Conservation (phyloP, 2,113 vertebrate species). For the Azemiops feae region DNA sequence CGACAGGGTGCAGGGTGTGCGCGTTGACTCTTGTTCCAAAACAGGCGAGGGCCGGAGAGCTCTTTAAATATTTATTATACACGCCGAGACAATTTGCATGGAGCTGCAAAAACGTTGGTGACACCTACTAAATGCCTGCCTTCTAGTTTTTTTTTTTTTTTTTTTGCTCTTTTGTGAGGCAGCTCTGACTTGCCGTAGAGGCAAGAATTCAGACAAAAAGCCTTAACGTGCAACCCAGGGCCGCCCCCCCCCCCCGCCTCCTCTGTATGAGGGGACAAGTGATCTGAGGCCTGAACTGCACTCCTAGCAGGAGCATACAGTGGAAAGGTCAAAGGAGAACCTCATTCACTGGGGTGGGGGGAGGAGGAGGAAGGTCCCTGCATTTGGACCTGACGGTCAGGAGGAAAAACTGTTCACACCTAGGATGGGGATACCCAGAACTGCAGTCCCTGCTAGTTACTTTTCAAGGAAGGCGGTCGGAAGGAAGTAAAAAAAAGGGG, state of each 20-base stretch:
- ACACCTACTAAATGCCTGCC: conserved; percentile 41
- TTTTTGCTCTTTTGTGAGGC: conserved; percentile 17
- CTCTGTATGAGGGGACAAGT: not conserved
- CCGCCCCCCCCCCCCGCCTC: no score
- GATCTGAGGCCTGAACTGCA: conserved; percentile 10
- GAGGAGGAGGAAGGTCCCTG: conserved; percentile 27
- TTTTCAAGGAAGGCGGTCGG: conserved; percentile 39
- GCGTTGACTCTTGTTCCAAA: conserved; percentile 62
- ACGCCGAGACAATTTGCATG: conserved; percentile 18
- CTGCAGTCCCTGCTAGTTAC: conserved; percentile 28
- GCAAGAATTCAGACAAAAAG: not conserved
- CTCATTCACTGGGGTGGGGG: conserved; percentile 17
- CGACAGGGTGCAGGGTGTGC: conserved; percentile 60
- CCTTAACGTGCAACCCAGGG: not conserved
- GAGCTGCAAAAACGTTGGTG: conserved; percentile 39
- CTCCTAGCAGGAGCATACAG: conserved; percentile 20
- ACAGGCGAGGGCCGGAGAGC: conserved; percentile 13
- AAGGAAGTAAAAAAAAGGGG: conserved; percentile 5
- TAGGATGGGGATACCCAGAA: conserved; percentile 28
- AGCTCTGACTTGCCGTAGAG: conserved; percentile 22
- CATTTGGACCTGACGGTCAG: conserved; percentile 27
- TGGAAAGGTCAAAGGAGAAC: conserved; percentile 28
- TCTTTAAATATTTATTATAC: conserved; percentile 36
- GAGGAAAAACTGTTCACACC: conserved; percentile 27
- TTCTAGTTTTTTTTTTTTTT: not conserved